Percentiles rank a stretch among this genome's conserved stretches.
phyloP scores from a whole-genome alignment of 2,888 invertebrate genomes.

The Clostera curtula region DNA sequence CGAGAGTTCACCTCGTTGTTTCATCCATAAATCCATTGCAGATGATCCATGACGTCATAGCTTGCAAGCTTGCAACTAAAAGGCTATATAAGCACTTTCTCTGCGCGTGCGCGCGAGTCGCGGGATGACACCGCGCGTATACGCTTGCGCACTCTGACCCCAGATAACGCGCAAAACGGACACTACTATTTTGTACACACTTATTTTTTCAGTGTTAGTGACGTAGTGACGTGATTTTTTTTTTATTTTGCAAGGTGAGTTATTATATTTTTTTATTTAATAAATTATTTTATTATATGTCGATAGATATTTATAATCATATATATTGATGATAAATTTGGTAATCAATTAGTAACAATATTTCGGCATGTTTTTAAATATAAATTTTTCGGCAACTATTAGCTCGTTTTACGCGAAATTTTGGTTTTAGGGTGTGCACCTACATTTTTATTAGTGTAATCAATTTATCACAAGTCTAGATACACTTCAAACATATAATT shows the following conservation, averaged over 20 bases:
- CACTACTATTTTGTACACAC: conserved; percentile 17
- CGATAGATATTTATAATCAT: no score
- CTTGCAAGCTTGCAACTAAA: conserved; percentile 42
- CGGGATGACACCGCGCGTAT: conserved; percentile 41
- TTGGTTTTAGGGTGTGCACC: no score
- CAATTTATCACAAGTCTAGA: no score
- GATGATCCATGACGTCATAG: conserved; percentile 38
- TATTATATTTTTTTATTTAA: no score
- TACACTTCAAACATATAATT: no score
- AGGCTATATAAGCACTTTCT: conserved; percentile 72
- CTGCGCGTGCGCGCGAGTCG: conserved; percentile 56
- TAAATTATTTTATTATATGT: no score
- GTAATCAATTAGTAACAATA: no score
- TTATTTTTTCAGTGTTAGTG: conserved; percentile 50
- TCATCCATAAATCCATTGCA: conserved; percentile 30
- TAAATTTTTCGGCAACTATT: no score
- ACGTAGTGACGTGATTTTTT: conserved; percentile 50
- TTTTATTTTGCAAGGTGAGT: conserved; percentile 59
- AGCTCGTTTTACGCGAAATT: no score
- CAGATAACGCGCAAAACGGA: conserved; percentile 35
- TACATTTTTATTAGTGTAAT: no score
- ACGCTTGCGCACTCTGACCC: conserved; percentile 66
- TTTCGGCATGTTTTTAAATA: no score
- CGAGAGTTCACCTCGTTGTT: conserved; percentile 33
- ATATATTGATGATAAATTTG: no score